Evolutionary conservation across 2,797 vertebrate species (phyloP).

Genomic region (Neostethus bicornis): DNA sequence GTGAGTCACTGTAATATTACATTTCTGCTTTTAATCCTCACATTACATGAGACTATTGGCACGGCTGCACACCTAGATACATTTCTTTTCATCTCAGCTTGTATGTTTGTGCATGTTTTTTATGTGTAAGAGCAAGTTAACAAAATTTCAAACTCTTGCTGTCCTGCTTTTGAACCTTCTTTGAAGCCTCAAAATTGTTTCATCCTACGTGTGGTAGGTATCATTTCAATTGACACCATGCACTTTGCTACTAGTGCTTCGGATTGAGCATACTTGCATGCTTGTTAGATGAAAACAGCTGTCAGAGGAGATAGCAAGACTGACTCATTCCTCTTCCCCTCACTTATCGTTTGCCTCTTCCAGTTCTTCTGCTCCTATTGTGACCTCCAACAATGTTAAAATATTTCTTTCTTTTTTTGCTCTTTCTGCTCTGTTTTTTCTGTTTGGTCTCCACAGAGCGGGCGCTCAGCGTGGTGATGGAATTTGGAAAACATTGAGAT

Average conservation of each 20-base stretch:
- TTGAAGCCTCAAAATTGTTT: conserved; percentile 66
- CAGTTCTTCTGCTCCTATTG: conserved; percentile 50
- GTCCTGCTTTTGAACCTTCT: conserved; percentile 61
- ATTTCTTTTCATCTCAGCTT: conserved; percentile 51
- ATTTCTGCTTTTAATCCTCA: conserved; percentile 51
- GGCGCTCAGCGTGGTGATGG: conserved; percentile 19
- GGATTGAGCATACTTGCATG: conserved; percentile 68
- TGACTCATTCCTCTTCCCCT: conserved; percentile 56
- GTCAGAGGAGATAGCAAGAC: conserved; percentile 68
- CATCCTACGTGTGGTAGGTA: conserved; percentile 65
- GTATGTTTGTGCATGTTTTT: conserved; percentile 24
- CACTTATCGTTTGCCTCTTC: conserved; percentile 62
- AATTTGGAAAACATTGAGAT: conserved; percentile 32
- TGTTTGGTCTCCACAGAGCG: conserved; percentile 19
- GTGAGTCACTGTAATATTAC: conserved; percentile 51
- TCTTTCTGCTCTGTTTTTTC: neutral
- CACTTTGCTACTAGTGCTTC: conserved; percentile 57
- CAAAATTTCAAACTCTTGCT: conserved; percentile 44
- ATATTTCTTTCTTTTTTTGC: conserved; percentile 24
- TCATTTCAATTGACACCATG: conserved; percentile 72
- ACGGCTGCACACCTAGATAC: conserved; percentile 36
- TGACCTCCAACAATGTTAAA: conserved; percentile 68
- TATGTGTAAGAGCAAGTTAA: conserved; percentile 22
- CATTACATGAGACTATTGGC: conserved; percentile 28
- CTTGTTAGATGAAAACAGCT: conserved; percentile 77